Evolutionary conservation across 2,888 invertebrate species (phyloP), one percentile per base, ranked within the genome.

Genomic region (Arctia plantaginis): DNA sequence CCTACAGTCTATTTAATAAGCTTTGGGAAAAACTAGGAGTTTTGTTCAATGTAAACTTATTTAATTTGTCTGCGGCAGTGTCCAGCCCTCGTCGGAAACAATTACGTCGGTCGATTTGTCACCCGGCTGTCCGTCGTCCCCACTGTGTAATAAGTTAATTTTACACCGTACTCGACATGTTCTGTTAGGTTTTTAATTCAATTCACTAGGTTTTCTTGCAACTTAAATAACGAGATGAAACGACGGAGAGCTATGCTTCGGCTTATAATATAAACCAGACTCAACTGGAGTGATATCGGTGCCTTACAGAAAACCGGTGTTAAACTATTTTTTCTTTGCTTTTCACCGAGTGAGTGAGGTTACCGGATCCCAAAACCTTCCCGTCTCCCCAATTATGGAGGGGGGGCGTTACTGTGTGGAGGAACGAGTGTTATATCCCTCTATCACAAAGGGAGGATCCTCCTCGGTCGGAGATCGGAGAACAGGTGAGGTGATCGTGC

Each of bases 51-150:
- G 65, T 13, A 51, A 10, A 51, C 51, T 33, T 73, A 18, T n/a
- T 23, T 15, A 65, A 1, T 47, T 33, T 35, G 39, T 33, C 65
- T 12, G 72, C 44, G 1, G 55, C 71, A 35, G 13, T n/a, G 3
- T 66, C 64, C 35, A 44, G 66, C 62, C 59, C 73, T 51, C 70
- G 71, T 73, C 73, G 69, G 74, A 80, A 82, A 70, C 76, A 77
- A 75, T 82, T 81, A 75, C 75, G 35, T 51, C 77, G 33, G 69
- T 72, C 76, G 72, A 83, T 82, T 83, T 83, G 79, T 82, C 81
- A 73, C 76, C 66, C 67, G 51, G 65, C 72, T 72, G 59, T 62
- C 70, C 51, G 66, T 72, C 70, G 65, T 64, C 18, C 20, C 33
- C 35, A 64, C 51, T 39, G 64, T 39, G 18, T 15, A 27, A n/a